Evolutionary conservation across 2,797 vertebrate genomes (phyloP), one percentile per base, ranked within the genome.

Genomic region (Brotogeris chrysoptera): DNA sequence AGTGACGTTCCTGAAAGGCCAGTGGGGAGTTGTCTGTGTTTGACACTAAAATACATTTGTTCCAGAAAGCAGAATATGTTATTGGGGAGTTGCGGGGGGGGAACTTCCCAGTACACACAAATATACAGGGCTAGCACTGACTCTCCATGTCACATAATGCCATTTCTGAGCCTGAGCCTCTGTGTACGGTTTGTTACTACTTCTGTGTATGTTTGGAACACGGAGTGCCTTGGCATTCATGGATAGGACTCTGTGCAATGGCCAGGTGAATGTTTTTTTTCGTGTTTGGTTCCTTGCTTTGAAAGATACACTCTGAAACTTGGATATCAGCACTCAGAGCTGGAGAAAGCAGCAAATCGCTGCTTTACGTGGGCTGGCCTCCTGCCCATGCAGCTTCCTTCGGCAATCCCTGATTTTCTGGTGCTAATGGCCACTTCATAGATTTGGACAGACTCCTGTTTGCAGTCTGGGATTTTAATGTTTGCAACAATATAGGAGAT

Each of bases 151-250:
- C 64, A 13, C 44, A 12, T 36, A 28, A 32, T 50, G 27, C 32
- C 5, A 1, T 61, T 80, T 74, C 44, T 64, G 52, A 73, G 36
- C 20, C 6, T 71, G 72, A 74, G 49, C 49, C 38, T 84, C 41
- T 1, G 0, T 0, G 0, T 36, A 32, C 11, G 0, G 1, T 49
- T 52, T n/a, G 2, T 71, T 49, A 3, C 49, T 46, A 20, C 9
- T 3, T 8, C 38, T 59, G 44, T 34, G 64, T 32, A 19, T 39
- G 44, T 57, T 15, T 68, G 68, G 49, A 38, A 5, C 47, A 16
- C 4, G 0, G 16, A 5, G 20, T 24, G 25, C 57, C 41, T 66
- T 68, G 65, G 52, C 6, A 2, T 24, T 16, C 8, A 0, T 13
- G 3, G 20, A 1, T 13, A 2, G 20, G 20, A 21, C n/a, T 41